phyloP scores from a whole-genome alignment of 2,888 invertebrate species.

The Chaetogeoica ovagalla region DNA sequence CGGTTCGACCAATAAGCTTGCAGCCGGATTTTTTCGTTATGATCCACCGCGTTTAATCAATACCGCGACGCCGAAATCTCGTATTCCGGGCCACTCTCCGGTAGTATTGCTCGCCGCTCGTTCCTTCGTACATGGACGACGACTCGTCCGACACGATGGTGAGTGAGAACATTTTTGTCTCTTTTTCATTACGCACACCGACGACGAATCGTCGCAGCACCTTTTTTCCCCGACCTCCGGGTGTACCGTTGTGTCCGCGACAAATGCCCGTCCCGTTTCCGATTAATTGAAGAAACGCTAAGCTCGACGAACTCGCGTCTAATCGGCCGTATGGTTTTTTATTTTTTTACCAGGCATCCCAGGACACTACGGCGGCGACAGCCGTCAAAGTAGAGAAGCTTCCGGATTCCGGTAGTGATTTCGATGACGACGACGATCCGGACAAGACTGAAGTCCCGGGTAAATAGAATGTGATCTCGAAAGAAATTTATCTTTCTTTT shows the following conservation, averaged over 20 bases:
- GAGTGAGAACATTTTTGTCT: not conserved
- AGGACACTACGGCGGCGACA: not conserved
- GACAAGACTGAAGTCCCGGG: conserved; percentile 90
- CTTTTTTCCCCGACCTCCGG: too few relatives aligned
- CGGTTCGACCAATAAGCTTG: conserved; percentile 51
- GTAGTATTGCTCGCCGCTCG: conserved; percentile 5
- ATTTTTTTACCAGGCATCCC: conserved; percentile 28
- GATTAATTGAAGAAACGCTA: not conserved
- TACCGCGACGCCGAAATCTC: conserved; percentile 41
- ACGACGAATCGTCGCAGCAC: too few relatives aligned
- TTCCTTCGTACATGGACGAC: conserved; percentile 16
- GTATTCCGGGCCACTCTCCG: conserved; percentile 37
- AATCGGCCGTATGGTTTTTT: too few relatives aligned
- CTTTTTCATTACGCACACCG: too few relatives aligned
- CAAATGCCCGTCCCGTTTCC: not conserved
- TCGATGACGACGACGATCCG: conserved; percentile 71
- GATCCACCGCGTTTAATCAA: conserved; percentile 50
- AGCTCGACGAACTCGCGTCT: too few relatives aligned
- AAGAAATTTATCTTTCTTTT: too few relatives aligned
- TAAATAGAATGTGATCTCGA: conserved; percentile 59
- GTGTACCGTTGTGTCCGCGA: too few relatives aligned
- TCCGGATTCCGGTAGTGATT: conserved; percentile 57
- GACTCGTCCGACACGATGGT: conserved; percentile 27
- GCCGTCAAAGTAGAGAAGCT: conserved; percentile 48
- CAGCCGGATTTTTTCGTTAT: conserved; percentile 50